These are phyloP conservation scores for Eutolmus rufibarbis DNA, from an alignment of 2,888 invertebrate genomes.

Conservation along the genomic window DNA sequence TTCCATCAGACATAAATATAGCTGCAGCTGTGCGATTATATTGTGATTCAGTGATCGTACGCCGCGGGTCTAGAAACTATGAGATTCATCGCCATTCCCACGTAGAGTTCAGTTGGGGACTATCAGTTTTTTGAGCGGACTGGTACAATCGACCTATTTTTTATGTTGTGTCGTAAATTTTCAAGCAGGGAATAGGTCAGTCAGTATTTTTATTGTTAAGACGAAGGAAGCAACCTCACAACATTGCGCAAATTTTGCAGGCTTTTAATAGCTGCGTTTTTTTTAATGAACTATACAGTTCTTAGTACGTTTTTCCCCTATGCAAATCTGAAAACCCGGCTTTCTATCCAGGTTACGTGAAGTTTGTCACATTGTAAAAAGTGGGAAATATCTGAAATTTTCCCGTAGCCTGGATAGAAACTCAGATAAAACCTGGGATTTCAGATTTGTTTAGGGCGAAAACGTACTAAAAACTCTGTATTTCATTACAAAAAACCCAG, in stretches of 20 bases:
- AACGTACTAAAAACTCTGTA: no score
- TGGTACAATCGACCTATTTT: neutral
- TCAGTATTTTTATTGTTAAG: neutral
- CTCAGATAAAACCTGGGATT: no score
- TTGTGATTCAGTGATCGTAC: neutral
- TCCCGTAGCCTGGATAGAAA: no score
- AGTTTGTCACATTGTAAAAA: no score
- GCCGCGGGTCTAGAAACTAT: neutral
- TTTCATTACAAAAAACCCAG: no score
- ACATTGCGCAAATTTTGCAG: neutral
- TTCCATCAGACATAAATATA: constrained; percentile 22
- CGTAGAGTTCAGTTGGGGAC: neutral
- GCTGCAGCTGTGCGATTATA: neutral
- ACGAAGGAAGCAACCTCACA: neutral
- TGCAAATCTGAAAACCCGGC: no score
- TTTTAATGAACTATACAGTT: no score
- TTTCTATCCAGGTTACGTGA: no score
- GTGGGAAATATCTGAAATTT: no score
- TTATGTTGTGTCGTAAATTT: neutral
- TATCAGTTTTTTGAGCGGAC: neutral
- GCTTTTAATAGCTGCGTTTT: neutral
- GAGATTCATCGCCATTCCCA: neutral
- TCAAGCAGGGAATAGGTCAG: neutral
- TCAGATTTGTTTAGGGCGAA: no score
- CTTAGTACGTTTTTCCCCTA: no score